Percentiles rank a stretch among this genome's conserved stretches.
phyloP scores from a whole-genome alignment of 2,797 vertebrate genomes.

The Trachops cirrhosus region DNA sequence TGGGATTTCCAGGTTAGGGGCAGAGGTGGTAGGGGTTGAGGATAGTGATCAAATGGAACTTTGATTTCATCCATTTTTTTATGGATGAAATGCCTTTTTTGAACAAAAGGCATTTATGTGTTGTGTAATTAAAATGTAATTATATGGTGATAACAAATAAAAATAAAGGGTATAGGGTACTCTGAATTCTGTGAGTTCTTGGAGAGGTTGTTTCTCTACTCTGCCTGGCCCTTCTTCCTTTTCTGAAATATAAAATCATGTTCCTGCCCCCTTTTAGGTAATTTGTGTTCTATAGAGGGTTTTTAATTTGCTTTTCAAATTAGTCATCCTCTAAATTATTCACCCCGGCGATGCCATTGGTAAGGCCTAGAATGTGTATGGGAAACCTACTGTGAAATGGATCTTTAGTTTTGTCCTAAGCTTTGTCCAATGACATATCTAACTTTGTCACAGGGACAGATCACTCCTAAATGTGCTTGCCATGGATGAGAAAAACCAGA shows the following conservation, averaged over 20 bases:
- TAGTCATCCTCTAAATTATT: neutral
- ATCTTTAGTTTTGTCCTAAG: neutral
- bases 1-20: neutral
- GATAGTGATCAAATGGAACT: neutral
- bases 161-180: neutral
- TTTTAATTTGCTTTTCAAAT: slow-evolving; percentile 45
- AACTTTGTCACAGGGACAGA: neutral
- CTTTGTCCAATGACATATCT: neutral
- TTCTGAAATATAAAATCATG: neutral
- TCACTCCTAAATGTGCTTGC: neutral
- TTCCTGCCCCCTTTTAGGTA: neutral
- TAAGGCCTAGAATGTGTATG: neutral
- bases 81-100: too few relatives aligned
- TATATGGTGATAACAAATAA: neutral
- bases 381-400: neutral
- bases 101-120: neutral
- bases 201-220: neutral
- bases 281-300: neutral
- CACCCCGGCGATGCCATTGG: neutral
- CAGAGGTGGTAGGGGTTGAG: neutral
- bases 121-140: neutral
- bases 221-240: neutral
- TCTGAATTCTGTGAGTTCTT: neutral
- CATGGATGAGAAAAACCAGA: neutral
- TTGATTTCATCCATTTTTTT: neutral